Evolutionary conservation across 2,113 vertebrate species (phyloP).

Genomic region (Phylloscopus whistleri): DNA sequence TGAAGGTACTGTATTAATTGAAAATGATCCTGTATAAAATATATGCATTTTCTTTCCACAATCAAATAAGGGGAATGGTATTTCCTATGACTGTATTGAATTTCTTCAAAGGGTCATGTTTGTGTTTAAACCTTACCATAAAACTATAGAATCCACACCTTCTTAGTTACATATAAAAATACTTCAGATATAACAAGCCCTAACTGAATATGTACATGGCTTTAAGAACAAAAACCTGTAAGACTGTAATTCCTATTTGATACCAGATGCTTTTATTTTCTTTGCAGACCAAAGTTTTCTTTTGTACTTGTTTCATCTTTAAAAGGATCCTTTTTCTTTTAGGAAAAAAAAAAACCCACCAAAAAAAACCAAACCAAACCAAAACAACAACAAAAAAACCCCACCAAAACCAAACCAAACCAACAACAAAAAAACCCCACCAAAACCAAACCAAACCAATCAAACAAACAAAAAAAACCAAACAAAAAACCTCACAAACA

Average conservation of each 20-base stretch:
- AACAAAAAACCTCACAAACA: too few relatives aligned
- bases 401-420: too few relatives aligned
- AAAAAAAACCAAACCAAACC: too few relatives aligned
- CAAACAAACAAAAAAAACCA: too few relatives aligned
- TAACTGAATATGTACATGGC: not conserved
- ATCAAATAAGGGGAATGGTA: slow-evolving; percentile 3
- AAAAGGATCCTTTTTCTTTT: not conserved
- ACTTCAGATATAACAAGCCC: slow-evolving; percentile 7
- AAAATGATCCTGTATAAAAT: slow-evolving; percentile 6
- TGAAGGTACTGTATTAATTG: not conserved
- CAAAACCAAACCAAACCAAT: too few relatives aligned
- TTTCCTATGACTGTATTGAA: slow-evolving; percentile 26
- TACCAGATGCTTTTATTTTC: slow-evolving; percentile 5
- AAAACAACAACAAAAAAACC: too few relatives aligned
- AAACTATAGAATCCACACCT: slow-evolving; percentile 10
- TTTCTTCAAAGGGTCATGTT: slow-evolving; percentile 29
- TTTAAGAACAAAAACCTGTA: slow-evolving; percentile 1
- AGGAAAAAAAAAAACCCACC: not conserved
- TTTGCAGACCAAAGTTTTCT: not conserved
- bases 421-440: too few relatives aligned
- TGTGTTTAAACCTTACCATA: not conserved
- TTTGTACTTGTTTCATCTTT: not conserved
- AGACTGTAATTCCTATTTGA: not conserved
- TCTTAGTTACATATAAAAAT: slow-evolving; percentile 44
- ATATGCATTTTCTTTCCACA: not conserved